These are phyloP conservation scores for Porites divaricata DNA, from an alignment of 92 coral and sea anemone genomes.

Conservation along the genomic window DNA sequence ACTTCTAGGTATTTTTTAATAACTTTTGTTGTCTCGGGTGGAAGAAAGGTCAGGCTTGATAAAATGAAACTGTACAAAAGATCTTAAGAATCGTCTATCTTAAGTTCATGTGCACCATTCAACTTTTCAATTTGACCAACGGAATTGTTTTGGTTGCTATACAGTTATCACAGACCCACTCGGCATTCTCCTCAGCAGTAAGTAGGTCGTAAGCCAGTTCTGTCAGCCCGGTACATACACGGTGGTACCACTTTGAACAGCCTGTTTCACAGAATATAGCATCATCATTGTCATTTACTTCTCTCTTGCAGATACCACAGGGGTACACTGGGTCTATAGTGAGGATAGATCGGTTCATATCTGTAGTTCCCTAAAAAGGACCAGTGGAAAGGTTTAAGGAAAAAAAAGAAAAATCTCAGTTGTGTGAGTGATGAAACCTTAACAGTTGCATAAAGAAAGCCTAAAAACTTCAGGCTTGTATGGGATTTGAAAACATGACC, in stretches of 20 bases:
- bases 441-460: too few species aligned
- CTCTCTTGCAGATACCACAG: slow-evolving; percentile 95
- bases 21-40: too few species aligned
- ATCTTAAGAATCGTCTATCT: too few species aligned
- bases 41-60: too few species aligned
- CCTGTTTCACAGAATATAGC: slow-evolving; percentile 98
- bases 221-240: slow-evolving; percentile 97
- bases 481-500: too few species aligned
- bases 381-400: not conserved
- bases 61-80: too few species aligned
- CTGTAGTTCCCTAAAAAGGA: slow-evolving; percentile 18
- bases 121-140: slow-evolving; percentile 84
- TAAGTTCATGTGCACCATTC: not conserved
- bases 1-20: too few species aligned
- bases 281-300: slow-evolving; percentile 96
- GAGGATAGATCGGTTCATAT: slow-evolving; percentile 30
- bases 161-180: slow-evolving; percentile 97
- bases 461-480: too few species aligned
- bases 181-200: slow-evolving; percentile 91
- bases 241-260: slow-evolving; percentile 96
- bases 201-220: slow-evolving; percentile 87
- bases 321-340: slow-evolving; percentile 80
- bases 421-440: too few species aligned
- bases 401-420: too few species aligned
- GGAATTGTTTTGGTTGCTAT: slow-evolving; percentile 93